Base-by-base conservation (phyloP, 2,888 invertebrate species). In the Xylota sylvarum region DNA sequence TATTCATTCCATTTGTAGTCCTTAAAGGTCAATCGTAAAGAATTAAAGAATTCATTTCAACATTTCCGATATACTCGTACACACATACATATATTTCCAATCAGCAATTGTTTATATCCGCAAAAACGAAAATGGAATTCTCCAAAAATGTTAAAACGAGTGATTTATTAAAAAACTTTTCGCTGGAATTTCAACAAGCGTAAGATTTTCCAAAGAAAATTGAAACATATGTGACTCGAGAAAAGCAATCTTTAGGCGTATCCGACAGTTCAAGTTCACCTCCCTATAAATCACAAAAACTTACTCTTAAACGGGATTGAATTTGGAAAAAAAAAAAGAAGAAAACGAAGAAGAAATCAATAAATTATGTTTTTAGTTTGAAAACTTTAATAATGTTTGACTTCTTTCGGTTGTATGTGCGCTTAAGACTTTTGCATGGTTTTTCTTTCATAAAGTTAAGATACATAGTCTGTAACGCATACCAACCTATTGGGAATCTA, bases 221-320 rank as follows among this genome's bases (percentile, higher is more conserved):
- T 65, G 35, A 52, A 65, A 60, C 23, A 46, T 27, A 65, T 37
- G 48, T 48, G 65, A n/a, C 12, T n/a, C 35, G 35, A 50, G 12
- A 30, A 43, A 23, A 35, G 37, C 12, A 65, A 50, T 50, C 65
- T 5, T 30, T 32, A 48, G 64, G 6, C 46, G 46, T 64, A 32
- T 50, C 65, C 62, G 35, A 62, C 62, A 52, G 73, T 62, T 73
- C 30, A 73, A 52, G 73, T 73, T 73, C 62, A 62, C 9, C 40
- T 14, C 17, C 1, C 43, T 27, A 73, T 73, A 73, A 73, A 73
- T 73, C 73, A 73, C 5, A 40, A 60, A 52, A 73, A 62, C 73
- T 62, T 64, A 43, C 40, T 40, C 73, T 30, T 23, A 40, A 14
- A 19, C 2, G 6, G 30, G 52, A 73, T 73, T 62, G 62, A 73